Base-by-base conservation (phyloP, 2,797 vertebrate species). In the Xiphorhynchus erythropygius region DNA sequence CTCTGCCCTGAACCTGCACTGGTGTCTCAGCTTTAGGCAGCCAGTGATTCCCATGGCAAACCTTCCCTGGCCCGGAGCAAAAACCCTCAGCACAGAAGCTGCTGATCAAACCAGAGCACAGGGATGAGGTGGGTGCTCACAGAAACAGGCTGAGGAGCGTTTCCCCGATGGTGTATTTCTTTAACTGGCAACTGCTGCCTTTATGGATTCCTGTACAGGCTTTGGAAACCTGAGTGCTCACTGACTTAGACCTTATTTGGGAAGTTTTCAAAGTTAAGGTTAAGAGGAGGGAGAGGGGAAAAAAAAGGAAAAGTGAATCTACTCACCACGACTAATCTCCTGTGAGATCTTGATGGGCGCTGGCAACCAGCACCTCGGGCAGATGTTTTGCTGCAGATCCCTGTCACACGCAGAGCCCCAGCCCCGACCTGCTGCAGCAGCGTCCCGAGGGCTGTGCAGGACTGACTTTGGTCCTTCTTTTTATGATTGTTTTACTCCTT, bases 281-380 rank as follows among this genome's bases (percentile, higher is more conserved):
- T 94, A 44, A 65, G 55, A 81, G 39, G 78, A 64, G 56, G 23
- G 62, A 63, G 75, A 42, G 47, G 8, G 42, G 10, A n/a, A 22
- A 22, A 63, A 16, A 27, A 79, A 71, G 46, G 52, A 33, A 44
- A 69, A 93, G 78, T 11, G 50, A 64, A 42, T 88, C n/a, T 93
- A 97, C 97, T 97, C 88, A 97, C 97, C 83, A 78, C 5, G 28
- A 87, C 65, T 63, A 46, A 80, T 89, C 47, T 79, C 69, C 60
- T 84, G 91, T 2, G 47, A 75, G 90, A n/a, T 75, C 87, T 73
- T 79, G 88, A 77, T 59, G 81, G 94, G 90, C 46, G 11, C 86
- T 80, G 93, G 63, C 60, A 93, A 41, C 53, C 53, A 33, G 11
- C 50, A 19, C 52, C 67, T 81, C 33, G 35, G 87, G 86, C 96